Conservation (phyloP, 2,797 vertebrate species). For the Micropoecilia bifurca region DNA sequence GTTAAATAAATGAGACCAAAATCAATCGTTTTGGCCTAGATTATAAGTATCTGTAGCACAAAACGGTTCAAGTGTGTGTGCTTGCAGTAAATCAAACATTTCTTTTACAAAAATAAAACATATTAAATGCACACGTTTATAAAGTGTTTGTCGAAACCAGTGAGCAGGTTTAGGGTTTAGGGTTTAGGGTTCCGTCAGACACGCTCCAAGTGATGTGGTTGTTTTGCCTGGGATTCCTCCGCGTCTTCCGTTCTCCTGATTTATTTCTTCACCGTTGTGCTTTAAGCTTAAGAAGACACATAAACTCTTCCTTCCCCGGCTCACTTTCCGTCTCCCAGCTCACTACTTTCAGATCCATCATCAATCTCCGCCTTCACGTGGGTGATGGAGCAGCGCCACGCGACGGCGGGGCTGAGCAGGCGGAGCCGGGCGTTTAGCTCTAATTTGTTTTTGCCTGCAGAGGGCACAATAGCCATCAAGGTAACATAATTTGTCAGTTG, state of each 20-base stretch:
- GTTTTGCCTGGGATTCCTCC: slow-evolving; percentile 18
- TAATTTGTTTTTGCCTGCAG: slow-evolving; percentile 69
- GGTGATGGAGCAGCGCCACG: slow-evolving; percentile 49
- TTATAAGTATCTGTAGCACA: neutral
- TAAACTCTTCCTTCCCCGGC: slow-evolving; percentile 27
- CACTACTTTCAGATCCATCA: slow-evolving; percentile 49
- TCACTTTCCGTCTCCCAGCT: slow-evolving; percentile 34
- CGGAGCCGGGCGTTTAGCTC: slow-evolving; percentile 45
- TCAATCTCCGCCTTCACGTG: slow-evolving; percentile 59
- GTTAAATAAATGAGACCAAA: neutral
- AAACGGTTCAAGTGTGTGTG: neutral
- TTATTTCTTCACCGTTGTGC: slow-evolving; percentile 25
- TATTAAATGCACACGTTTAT: neutral
- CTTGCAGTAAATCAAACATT: neutral
- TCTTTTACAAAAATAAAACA: neutral
- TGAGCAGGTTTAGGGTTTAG: neutral
- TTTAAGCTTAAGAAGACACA: slow-evolving; percentile 25
- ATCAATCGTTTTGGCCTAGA: neutral
- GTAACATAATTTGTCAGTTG: slow-evolving; percentile 58
- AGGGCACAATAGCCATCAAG: slow-evolving; percentile 53
- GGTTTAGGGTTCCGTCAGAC: neutral
- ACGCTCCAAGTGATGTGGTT: slow-evolving; percentile 1
- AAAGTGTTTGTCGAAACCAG: neutral
- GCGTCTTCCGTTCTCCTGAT: slow-evolving; percentile 16
- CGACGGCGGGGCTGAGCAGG: slow-evolving; percentile 21